Evolutionary conservation across 2,888 invertebrate genomes (phyloP).

Genomic region (Agrilus mali): DNA sequence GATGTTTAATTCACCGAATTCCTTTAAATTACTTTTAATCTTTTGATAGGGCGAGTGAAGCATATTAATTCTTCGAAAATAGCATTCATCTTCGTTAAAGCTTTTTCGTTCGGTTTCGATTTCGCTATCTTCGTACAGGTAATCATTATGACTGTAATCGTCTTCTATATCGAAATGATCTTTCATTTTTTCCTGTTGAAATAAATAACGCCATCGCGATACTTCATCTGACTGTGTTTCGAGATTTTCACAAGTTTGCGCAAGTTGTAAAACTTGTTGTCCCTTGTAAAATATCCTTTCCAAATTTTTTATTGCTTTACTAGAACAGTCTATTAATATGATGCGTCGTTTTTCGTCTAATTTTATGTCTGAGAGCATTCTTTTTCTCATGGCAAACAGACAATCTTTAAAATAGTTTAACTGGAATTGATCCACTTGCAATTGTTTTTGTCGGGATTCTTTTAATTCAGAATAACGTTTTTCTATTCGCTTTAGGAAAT

Average conservation of each 20-base stretch:
- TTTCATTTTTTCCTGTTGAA: not conserved
- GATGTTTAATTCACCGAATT: no score
- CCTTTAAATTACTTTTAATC: no score
- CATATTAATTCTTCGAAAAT: conserved; percentile 3
- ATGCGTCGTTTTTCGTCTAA: conserved; percentile 20
- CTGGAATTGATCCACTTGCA: no score
- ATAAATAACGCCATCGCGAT: conserved; percentile 24
- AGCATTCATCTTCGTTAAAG: conserved; percentile 1
- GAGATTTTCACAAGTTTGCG: conserved; percentile 41
- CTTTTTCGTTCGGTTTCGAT: not conserved
- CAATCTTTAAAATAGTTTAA: no score
- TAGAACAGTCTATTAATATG: conserved; percentile 27
- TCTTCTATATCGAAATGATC: conserved; percentile 4
- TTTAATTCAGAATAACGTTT: not conserved
- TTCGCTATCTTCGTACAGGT: no score
- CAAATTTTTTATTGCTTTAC: conserved; percentile 34
- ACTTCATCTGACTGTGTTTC: conserved; percentile 43
- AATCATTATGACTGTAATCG: conserved; percentile 2
- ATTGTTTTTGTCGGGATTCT: no score
- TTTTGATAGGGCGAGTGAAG: no score
- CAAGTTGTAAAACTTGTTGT: conserved; percentile 38
- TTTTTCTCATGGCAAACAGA: conserved; percentile 16
- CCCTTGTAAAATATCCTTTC: conserved; percentile 35
- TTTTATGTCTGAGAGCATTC: conserved; percentile 19
- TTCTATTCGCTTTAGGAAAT: conserved; percentile 3